These are phyloP conservation scores for Uria aalge DNA, from an alignment of 2,113 vertebrate species.

Conservation along the genomic window DNA sequence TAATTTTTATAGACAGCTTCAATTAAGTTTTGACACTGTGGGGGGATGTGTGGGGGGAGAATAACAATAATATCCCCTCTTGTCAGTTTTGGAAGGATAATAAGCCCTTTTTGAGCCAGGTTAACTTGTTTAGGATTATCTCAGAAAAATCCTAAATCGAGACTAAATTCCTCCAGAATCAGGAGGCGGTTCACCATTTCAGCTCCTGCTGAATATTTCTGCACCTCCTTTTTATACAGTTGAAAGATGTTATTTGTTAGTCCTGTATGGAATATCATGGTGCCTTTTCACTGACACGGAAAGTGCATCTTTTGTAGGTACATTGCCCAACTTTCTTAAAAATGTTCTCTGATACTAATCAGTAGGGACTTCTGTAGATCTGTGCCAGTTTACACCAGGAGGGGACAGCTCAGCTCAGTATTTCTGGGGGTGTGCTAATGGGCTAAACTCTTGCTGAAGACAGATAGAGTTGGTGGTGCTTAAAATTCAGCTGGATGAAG, in stretches of 20 bases:
- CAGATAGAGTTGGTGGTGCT: neutral
- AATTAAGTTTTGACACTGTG: neutral
- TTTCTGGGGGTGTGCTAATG: neutral
- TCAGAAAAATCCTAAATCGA: neutral
- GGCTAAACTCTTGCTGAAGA: neutral
- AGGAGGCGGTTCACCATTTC: neutral
- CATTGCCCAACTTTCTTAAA: neutral
- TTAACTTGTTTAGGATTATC: neutral
- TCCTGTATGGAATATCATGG: no score
- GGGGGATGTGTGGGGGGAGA: fast-evolving
- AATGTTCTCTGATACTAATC: neutral
- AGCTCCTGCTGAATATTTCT: neutral
- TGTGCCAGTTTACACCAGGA: neutral
- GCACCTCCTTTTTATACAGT: neutral
- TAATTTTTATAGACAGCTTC: neutral
- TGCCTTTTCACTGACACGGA: neutral
- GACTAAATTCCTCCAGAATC: neutral
- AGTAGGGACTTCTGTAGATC: fast-evolving
- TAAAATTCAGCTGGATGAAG: neutral
- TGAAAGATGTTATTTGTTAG: neutral
- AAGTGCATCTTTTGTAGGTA: neutral
- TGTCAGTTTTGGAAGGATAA: neutral
- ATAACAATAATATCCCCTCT: neutral
- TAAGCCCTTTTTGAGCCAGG: neutral
- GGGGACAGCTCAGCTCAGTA: neutral